Percentiles rank a stretch among this genome's conserved stretches.
phyloP scores from a whole-genome alignment of 2,797 vertebrate species.

The Vireo griseus region DNA sequence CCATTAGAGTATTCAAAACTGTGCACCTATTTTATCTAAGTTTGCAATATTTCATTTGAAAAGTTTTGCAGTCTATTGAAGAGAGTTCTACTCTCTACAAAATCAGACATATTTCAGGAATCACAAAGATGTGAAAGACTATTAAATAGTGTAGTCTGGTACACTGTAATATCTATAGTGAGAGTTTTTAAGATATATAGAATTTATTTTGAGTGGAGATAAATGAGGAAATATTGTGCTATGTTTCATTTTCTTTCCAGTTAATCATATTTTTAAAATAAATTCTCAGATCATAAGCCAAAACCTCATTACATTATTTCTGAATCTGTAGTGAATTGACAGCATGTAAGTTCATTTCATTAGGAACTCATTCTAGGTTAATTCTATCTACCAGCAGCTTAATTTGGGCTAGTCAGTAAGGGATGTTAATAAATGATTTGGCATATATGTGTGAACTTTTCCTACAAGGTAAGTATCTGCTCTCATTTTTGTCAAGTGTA shows the following conservation, averaged over 20 bases:
- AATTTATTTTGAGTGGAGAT: neutral
- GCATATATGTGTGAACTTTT: slow-evolving; percentile 28
- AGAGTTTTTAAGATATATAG: neutral
- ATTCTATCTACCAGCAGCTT: neutral
- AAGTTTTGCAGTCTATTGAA: neutral
- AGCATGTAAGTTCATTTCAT: neutral
- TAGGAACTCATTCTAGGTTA: neutral
- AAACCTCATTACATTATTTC: neutral
- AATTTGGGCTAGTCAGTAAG: neutral
- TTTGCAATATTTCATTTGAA: neutral
- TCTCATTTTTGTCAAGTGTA: slow-evolving; percentile 41
- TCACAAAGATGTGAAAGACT: neutral
- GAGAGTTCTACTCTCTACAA: neutral
- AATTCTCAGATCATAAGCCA: neutral
- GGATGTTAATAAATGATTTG: slow-evolving; percentile 24
- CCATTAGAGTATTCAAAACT: neutral
- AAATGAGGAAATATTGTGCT: neutral
- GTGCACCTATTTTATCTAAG: neutral
- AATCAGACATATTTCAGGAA: neutral
- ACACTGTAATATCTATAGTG: neutral
- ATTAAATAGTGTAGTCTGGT: neutral
- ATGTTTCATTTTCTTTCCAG: neutral
- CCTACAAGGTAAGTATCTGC: slow-evolving; percentile 16
- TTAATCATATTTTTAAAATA: neutral
- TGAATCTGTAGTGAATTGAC: neutral